phyloP scores from a whole-genome alignment of 1,140 invertebrate genomes.

The Ericerus pela region DNA sequence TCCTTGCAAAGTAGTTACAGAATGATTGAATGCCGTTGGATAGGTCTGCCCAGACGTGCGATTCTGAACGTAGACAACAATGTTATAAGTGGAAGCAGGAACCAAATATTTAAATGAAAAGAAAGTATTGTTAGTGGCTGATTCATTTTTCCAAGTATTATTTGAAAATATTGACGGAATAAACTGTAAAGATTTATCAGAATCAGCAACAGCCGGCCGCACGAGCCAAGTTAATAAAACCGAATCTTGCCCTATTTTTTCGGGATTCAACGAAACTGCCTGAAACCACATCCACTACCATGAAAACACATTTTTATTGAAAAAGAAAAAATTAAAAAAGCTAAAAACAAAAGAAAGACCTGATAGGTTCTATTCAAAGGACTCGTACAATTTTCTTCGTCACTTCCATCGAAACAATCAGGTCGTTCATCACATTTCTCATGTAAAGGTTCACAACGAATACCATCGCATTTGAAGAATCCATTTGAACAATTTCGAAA shows the following conservation, averaged over 20 bases:
- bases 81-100: slow-evolving; percentile 56
- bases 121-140: slow-evolving; percentile 37
- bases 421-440: slow-evolving; percentile 46
- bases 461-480: slow-evolving; percentile 45
- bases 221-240: slow-evolving; percentile 41
- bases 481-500: slow-evolving; percentile 36
- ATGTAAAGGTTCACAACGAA: slow-evolving; percentile 39
- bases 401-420: slow-evolving; percentile 54
- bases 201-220: slow-evolving; percentile 27
- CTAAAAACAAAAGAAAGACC: slow-evolving; percentile 29
- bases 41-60: slow-evolving; percentile 33
- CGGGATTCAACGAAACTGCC: slow-evolving; percentile 37
- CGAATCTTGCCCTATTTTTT: slow-evolving; percentile 34
- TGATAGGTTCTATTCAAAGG: slow-evolving; percentile 33
- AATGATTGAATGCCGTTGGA: slow-evolving; percentile 42
- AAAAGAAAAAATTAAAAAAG: neutral
- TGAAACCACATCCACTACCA: slow-evolving; percentile 18
- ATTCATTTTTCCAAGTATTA: slow-evolving; percentile 39
- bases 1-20: slow-evolving; percentile 45
- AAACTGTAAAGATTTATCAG: slow-evolving; percentile 45
- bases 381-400: slow-evolving; percentile 49
- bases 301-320: neutral
- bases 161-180: slow-evolving; percentile 29
- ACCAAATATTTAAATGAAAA: slow-evolving; percentile 46
- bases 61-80: slow-evolving; percentile 54